Conservation (phyloP, 2,113 vertebrate genomes). For the Colinus virginianus region DNA sequence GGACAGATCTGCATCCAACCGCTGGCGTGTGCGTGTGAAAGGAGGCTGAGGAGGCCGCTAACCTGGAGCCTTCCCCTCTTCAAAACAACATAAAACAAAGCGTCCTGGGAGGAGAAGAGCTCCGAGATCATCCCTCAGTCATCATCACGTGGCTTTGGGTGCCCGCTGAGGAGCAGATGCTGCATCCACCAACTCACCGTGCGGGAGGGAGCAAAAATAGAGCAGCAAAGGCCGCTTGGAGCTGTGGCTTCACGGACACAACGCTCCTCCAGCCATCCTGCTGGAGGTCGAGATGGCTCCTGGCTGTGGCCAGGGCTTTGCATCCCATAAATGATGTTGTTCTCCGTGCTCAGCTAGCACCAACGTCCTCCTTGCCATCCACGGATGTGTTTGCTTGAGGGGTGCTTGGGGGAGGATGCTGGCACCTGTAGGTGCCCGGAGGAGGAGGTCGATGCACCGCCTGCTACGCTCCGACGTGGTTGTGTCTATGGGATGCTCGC, state of each 20-base stretch:
- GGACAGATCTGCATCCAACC: not conserved
- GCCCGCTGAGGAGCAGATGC: slow-evolving; percentile 43
- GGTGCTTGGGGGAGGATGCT: not conserved
- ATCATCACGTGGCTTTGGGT: not conserved
- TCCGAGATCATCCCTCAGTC: not conserved
- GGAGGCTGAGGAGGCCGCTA: not conserved
- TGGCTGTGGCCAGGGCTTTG: not conserved
- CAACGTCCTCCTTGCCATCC: not conserved
- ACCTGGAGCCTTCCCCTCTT: accelerated
- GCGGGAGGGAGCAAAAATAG: not conserved
- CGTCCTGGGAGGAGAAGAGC: too few species aligned
- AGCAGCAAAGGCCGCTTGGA: not conserved
- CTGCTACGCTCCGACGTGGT: accelerated
- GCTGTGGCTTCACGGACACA: not conserved
- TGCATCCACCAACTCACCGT: not conserved
- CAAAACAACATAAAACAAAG: not conserved
- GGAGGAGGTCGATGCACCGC: not conserved
- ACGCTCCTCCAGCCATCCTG: too few species aligned
- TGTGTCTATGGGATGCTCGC: not conserved
- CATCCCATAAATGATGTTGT: not conserved
- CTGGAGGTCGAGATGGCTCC: not conserved
- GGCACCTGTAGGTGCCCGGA: accelerated
- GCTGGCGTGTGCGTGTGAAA: accelerated
- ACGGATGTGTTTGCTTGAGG: accelerated
- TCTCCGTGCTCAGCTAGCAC: accelerated